A percentile compares a stretch with the other conserved stretches of the same genome.
These are phyloP conservation scores for Ibycter americanus DNA, from an alignment of 2,797 vertebrate genomes.

Conservation along the genomic window DNA sequence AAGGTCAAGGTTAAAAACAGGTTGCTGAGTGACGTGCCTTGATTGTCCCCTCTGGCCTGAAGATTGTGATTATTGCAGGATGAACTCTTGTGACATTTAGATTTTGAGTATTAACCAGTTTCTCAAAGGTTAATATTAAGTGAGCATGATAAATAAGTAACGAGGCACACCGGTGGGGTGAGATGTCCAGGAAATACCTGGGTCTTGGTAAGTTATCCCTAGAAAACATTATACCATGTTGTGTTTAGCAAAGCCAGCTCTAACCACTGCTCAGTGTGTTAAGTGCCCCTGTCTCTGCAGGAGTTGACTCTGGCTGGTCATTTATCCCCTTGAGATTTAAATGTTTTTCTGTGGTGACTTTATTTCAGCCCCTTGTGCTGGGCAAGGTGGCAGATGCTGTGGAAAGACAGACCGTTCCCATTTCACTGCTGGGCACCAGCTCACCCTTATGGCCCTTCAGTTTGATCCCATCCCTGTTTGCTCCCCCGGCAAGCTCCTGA, in stretches of 20 bases:
- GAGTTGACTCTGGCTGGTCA: background rate
- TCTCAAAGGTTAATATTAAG: background rate
- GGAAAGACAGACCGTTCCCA: background rate
- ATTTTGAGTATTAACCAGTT: background rate
- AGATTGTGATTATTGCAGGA: background rate
- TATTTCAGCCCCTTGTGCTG: background rate
- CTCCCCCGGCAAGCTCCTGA: background rate
- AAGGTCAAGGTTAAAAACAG: background rate
- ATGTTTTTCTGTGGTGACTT: background rate
- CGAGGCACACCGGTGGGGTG: background rate
- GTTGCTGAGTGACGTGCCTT: background rate
- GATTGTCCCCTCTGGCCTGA: background rate
- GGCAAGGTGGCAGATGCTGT: background rate
- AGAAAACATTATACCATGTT: background rate
- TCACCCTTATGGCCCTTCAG: background rate
- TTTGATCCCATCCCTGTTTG: background rate
- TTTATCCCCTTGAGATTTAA: background rate
- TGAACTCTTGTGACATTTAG: background rate
- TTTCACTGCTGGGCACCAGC: background rate
- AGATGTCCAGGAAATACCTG: background rate
- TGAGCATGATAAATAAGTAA: background rate
- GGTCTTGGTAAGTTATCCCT: background rate
- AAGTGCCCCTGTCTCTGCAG: background rate
- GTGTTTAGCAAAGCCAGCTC: background rate
- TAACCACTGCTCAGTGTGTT: background rate